phyloP scores from a whole-genome alignment of 1,140 invertebrate species.

The Atta colombica region DNA sequence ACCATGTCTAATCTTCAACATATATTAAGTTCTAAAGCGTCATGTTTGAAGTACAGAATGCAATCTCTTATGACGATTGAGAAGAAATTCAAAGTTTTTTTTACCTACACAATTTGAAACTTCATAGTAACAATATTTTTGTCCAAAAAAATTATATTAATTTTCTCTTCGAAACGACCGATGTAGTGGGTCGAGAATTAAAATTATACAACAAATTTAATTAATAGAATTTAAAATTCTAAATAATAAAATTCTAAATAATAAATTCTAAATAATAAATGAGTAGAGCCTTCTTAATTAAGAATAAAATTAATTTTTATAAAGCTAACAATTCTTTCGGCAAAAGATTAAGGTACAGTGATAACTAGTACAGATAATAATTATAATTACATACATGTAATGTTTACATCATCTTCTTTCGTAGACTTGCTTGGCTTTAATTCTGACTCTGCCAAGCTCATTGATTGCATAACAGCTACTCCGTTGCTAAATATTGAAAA shows the following conservation, averaged over 20 bases:
- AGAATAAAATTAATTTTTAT: not conserved
- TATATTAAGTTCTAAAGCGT: too few species aligned
- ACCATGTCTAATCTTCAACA: too few species aligned
- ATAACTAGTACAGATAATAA: not conserved
- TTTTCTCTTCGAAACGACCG: too few species aligned
- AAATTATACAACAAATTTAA: not conserved
- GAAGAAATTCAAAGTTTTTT: too few species aligned
- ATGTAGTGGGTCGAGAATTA: too few species aligned
- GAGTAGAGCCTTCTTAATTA: not conserved
- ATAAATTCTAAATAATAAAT: not conserved
- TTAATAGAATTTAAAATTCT: not conserved
- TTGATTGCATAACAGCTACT: slow-evolving; percentile 89
- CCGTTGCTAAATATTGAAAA: slow-evolving; percentile 96
- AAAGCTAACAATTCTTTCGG: not conserved
- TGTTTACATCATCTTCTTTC: slow-evolving; percentile 82
- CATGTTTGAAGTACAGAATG: too few species aligned
- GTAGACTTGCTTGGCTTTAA: slow-evolving; percentile 85
- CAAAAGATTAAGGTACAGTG: not conserved
- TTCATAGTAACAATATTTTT: too few species aligned
- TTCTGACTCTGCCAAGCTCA: slow-evolving; percentile 84
- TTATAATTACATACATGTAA: slow-evolving; percentile 87
- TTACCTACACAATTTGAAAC: too few species aligned
- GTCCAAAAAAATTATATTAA: too few species aligned
- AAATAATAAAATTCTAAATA: not conserved
- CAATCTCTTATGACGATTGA: too few species aligned